phyloP scores from a whole-genome alignment of 2,797 vertebrate species.

The Kryptolebias ocellatus region DNA sequence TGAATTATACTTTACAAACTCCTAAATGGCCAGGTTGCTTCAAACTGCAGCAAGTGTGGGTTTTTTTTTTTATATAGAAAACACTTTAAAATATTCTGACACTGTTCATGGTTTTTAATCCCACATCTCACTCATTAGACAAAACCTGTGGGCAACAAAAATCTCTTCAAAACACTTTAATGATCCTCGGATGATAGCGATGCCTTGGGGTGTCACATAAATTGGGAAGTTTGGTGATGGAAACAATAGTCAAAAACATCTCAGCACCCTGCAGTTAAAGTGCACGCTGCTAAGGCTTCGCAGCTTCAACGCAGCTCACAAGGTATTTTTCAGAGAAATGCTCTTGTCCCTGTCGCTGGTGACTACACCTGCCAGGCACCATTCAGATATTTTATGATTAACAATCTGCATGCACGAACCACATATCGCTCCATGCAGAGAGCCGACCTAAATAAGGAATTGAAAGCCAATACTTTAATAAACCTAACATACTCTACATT shows the following conservation, averaged over 20 bases:
- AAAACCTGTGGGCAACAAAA: slow-evolving; percentile 5
- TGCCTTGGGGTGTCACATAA: slow-evolving; percentile 18
- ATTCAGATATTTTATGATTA: slow-evolving; percentile 57
- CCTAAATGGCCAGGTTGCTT: slow-evolving; percentile 28
- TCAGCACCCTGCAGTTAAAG: slow-evolving; percentile 36
- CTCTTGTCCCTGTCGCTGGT: slow-evolving; percentile 52
- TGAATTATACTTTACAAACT: slow-evolving; percentile 31
- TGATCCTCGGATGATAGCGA: not conserved
- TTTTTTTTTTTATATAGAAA: slow-evolving; percentile 14
- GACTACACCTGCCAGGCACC: slow-evolving; percentile 43
- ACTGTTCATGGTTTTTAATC: slow-evolving; percentile 10
- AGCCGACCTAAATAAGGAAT: slow-evolving; percentile 30
- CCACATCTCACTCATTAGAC: slow-evolving; percentile 12
- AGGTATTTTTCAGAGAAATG: slow-evolving; percentile 23
- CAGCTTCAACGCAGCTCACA: slow-evolving; percentile 45
- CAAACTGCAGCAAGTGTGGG: not conserved
- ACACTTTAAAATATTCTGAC: slow-evolving; percentile 24
- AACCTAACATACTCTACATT: not conserved
- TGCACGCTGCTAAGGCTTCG: slow-evolving; percentile 13
- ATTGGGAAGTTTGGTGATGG: slow-evolving; percentile 18
- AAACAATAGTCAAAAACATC: slow-evolving; percentile 18
- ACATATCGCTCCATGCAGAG: slow-evolving; percentile 25
- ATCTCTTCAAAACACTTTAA: slow-evolving; percentile 4
- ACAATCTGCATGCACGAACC: slow-evolving; percentile 49
- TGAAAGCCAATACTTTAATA: slow-evolving; percentile 21